These are phyloP conservation scores for Drosophila setifemur DNA, from an alignment of 1,140 invertebrate species.

Conservation along the genomic window DNA sequence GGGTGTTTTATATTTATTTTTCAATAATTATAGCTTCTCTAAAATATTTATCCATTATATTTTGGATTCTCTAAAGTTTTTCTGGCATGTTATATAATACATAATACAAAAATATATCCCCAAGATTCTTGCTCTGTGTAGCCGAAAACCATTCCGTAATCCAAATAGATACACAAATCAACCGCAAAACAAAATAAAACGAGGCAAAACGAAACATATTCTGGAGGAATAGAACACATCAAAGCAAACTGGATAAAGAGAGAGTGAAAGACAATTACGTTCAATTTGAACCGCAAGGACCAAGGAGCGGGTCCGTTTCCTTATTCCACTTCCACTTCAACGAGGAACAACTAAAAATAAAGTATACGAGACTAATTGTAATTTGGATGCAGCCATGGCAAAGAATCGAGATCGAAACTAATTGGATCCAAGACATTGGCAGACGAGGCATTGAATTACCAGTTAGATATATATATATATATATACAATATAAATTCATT, in stretches of 20 bases:
- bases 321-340: conserved; percentile 1
- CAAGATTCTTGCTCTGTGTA: no score
- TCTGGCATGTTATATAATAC: no score
- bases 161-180: conserved; percentile 65
- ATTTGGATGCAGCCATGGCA: conserved; percentile 63
- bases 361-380: conserved; percentile 64
- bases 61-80: no score
- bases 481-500: neutral
- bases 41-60: no score
- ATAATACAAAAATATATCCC: no score
- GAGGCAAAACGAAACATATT: conserved; percentile 28
- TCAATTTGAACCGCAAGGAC: conserved; percentile 56
- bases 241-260: conserved; percentile 8
- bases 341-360: conserved; percentile 31
- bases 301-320: neutral
- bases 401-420: conserved; percentile 32
- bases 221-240: conserved; percentile 5
- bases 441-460: conserved; percentile 61
- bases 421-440: no score
- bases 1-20: no score
- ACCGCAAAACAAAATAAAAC: conserved; percentile 31
- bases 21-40: no score
- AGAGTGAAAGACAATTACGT: conserved; percentile 54
- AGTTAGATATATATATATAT: neutral
- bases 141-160: conserved; percentile 21